These are phyloP conservation scores for Ceratina australensis DNA, from an alignment of 1,140 invertebrate species.

Conservation along the genomic window DNA sequence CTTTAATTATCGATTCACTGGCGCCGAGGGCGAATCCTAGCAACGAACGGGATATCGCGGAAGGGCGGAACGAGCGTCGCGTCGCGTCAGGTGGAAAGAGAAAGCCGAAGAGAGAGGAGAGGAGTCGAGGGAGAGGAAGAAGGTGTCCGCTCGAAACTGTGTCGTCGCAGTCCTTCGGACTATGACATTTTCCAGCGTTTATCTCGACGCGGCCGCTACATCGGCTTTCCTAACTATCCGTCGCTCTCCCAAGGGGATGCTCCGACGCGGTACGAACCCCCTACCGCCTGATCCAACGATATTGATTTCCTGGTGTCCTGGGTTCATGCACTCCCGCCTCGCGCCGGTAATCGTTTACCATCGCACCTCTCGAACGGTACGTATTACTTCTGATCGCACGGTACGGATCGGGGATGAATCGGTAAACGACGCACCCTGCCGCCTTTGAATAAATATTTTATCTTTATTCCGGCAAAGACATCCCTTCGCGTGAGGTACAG, in stretches of 20 bases:
- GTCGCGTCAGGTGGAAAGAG: neutral
- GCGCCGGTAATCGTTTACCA: constrained; percentile 27
- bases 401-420: too few species aligned
- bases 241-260: constrained; percentile 63
- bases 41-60: neutral
- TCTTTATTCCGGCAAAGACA: constrained; percentile 75
- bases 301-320: constrained; percentile 52
- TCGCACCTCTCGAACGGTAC: neutral
- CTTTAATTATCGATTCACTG: constrained; percentile 62
- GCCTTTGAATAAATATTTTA: constrained; percentile 77
- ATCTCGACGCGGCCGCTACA: constrained; percentile 37
- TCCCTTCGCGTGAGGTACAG: constrained; percentile 71
- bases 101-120: neutral
- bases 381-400: too few species aligned
- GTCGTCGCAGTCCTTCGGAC: neutral
- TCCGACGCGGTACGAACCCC: constrained; percentile 64
- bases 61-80: neutral
- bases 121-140: constrained; percentile 6
- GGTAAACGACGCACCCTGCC: neutral
- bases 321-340: constrained; percentile 71
- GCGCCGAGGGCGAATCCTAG: constrained; percentile 18
- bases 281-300: constrained; percentile 67
- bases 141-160: constrained; percentile 15
- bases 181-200: constrained; percentile 60
- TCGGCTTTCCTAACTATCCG: constrained; percentile 39